Evolutionary conservation across 2,888 invertebrate species (phyloP), one percentile per base, ranked within the genome.

Genomic region (Lottia scabra): DNA sequence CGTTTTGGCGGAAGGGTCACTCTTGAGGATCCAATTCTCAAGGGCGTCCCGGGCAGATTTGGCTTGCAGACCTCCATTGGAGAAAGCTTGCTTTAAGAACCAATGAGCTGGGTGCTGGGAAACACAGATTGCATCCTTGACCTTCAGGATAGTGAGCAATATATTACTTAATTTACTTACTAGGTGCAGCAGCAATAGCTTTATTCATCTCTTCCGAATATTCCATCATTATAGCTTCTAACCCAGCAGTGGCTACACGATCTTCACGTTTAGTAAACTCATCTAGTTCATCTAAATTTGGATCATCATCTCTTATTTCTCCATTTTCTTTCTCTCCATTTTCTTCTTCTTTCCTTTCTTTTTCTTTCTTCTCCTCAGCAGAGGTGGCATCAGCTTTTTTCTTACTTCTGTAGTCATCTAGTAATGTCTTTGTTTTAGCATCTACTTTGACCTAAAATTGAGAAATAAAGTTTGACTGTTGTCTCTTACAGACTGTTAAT

Each of bases 391-490:
- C 79, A 73, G 74, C 77, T 79, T 82, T 80, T 76, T 87, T 84
- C 76, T 88, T 84, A 68, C 76, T 76, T 92, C 96, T 96, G 90
- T 96, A 98, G 78, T 96, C 95, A 89, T 98, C 97, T 80, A 99
- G 92, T 77, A 96, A 93, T 73, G 95, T 94, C 92, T 97, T 96
- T 85, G 98, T 97, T 92, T 99, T 99, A 75, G 97, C 96, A 91
- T 99, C 99, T 38, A 98, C 97, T 91, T 97, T 96, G 43, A 91
- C 91, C 90, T 91, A 26, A 23, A 73, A 67, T 45, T 8, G 64
- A 16, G 4, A 13, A 43, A 45, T 46, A 16, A 5, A 6, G 44
- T 10, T 27, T 38, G 23, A 38, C 30, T 30, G 2, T 30, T 30
- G 30, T 30, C 30, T 5, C 30, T 30, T 30, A 4, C 30, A 2